Percentiles rank a stretch among this genome's conserved stretches.
phyloP scores from a whole-genome alignment of 2,888 invertebrate species.

The Coelinius sp. region DNA sequence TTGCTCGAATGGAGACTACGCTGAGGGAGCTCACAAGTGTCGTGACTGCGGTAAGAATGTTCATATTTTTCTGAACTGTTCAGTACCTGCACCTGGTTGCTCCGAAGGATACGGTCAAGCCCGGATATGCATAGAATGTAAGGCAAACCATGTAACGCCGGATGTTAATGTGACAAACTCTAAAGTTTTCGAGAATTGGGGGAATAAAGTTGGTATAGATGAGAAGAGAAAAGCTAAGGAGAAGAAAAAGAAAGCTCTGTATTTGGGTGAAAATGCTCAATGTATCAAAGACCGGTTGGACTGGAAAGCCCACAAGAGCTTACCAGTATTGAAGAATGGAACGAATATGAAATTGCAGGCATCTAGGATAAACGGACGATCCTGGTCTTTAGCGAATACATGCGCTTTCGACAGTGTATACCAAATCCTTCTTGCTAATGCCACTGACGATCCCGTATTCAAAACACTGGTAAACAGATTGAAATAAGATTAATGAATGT shows the following conservation, averaged over 20 bases:
- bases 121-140: constrained; percentile 4
- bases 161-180: neutral
- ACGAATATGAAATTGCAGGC: neutral
- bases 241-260: neutral
- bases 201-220: neutral
- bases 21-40: neutral
- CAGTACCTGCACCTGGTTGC: neutral
- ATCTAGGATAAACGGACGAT: neutral
- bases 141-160: neutral
- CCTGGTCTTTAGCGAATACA: neutral
- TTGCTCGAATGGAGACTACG: neutral
- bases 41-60: constrained; percentile 10
- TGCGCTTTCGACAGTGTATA: constrained; percentile 14
- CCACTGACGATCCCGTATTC: neutral
- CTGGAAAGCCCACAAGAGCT: neutral
- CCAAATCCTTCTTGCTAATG: neutral
- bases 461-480: neutral
- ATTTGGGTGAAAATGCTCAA: neutral
- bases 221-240: neutral
- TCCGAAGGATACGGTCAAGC: neutral
- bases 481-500: too few relatives aligned
- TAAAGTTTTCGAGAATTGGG: constrained; percentile 12
- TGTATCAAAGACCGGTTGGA: neutral
- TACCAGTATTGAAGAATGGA: neutral
- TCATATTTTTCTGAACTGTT: constrained; percentile 6